Conservation (phyloP, 2,888 invertebrate species). For the Syrphus vitripennis region DNA sequence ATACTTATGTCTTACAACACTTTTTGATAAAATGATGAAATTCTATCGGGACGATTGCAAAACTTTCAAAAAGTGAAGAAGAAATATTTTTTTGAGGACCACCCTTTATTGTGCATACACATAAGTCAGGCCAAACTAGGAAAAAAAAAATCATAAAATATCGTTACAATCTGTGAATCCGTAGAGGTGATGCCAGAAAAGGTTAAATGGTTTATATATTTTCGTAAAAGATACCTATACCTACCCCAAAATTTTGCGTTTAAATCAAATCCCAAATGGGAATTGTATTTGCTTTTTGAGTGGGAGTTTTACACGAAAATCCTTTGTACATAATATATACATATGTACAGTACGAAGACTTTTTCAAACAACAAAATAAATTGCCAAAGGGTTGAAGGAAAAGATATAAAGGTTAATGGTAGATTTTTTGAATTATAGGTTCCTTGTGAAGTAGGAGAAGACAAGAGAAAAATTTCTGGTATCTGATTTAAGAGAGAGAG, state of each 20-base stretch:
- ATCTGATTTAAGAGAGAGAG: not conserved
- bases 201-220: not conserved
- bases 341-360: too few relatives aligned
- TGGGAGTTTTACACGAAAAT: not conserved
- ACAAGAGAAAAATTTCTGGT: not conserved
- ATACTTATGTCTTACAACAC: too few relatives aligned
- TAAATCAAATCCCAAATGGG: not conserved
- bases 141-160: constrained; percentile 8
- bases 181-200: not conserved
- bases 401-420: constrained; percentile 16
- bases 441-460: too few relatives aligned
- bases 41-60: too few relatives aligned
- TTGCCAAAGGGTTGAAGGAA: constrained; percentile 4
- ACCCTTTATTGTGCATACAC: too few relatives aligned
- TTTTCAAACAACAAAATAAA: constrained; percentile 8
- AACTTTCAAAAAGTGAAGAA: too few relatives aligned
- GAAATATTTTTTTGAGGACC: too few relatives aligned
- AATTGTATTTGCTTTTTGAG: constrained; percentile 4
- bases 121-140: not conserved
- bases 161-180: not conserved
- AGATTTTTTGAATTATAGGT: not conserved
- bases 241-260: not conserved
- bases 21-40: too few relatives aligned
- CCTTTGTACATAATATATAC: not conserved
- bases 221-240: not conserved